These are phyloP conservation scores for Pachliopta kotzebuea DNA, from an alignment of 2,888 invertebrate species.

Conservation along the genomic window DNA sequence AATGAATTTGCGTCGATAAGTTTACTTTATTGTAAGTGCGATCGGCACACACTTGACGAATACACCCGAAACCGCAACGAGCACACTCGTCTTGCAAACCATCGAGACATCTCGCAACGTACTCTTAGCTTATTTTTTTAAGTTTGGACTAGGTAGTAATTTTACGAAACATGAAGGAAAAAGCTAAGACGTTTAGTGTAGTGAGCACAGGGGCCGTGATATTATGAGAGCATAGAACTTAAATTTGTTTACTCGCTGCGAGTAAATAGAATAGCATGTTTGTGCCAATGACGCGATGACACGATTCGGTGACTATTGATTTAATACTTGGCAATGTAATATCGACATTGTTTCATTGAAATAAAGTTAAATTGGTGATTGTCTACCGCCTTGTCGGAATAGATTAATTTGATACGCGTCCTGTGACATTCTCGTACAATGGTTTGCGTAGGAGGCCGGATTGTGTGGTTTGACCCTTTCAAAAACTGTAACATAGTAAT, in stretches of 20 bases:
- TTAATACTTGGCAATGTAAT: constrained; percentile 12
- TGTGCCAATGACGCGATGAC: constrained; percentile 9
- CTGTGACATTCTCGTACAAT: constrained; percentile 1
- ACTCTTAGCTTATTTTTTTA: neutral
- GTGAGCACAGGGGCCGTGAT: neutral
- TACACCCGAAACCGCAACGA: neutral
- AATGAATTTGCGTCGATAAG: constrained; percentile 6
- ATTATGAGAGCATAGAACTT: constrained; percentile 3
- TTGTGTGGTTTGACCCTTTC: constrained; percentile 15
- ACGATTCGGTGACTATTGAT: constrained; percentile 11
- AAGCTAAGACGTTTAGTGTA: neutral
- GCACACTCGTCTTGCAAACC: neutral
- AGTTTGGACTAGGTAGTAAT: neutral
- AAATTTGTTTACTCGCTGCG: constrained; percentile 3
- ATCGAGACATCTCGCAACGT: neutral
- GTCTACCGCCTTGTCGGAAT: neutral
- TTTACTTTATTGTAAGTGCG: constrained; percentile 4
- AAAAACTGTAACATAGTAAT: neutral
- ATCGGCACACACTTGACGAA: constrained; percentile 11
- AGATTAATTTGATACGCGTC: constrained; percentile 3
- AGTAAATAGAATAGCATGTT: constrained; percentile 10
- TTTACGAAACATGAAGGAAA: neutral
- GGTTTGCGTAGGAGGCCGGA: constrained; percentile 11
- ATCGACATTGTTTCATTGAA: neutral
- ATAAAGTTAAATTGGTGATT: neutral